Percentiles rank a stretch among this genome's conserved stretches.
phyloP scores from a whole-genome alignment of 1,140 invertebrate species.

The Calycopis cecrops region DNA sequence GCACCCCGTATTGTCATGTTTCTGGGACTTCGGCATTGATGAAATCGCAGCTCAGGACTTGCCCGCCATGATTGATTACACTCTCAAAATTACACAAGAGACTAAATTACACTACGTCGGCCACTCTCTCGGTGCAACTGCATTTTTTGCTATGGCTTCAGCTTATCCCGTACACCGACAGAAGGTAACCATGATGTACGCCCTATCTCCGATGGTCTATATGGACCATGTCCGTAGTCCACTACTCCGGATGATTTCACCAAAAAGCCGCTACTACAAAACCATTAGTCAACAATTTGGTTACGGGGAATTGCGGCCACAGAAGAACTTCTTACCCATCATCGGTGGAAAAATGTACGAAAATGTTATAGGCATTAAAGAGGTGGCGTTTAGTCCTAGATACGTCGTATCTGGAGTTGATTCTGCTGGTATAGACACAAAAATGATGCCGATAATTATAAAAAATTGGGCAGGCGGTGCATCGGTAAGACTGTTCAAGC shows the following conservation, averaged over 20 bases:
- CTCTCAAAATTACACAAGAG: too few species aligned
- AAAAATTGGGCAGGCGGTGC: conserved; percentile 87
- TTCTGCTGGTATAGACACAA: conserved; percentile 66
- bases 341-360: too few species aligned
- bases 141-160: conserved; percentile 74
- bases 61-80: conserved; percentile 86
- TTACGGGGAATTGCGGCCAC: conserved; percentile 76
- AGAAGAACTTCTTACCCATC: conserved; percentile 64
- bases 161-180: conserved; percentile 78
- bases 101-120: too few species aligned
- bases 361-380: conserved; percentile 65
- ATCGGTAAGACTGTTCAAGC: conserved; percentile 84
- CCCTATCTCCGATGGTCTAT: too few species aligned
- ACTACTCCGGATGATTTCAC: conserved; percentile 67
- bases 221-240: too few species aligned
- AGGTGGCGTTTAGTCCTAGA: conserved; percentile 77
- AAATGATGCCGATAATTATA: conserved; percentile 81
- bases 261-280: conserved; percentile 73
- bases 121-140: conserved; percentile 65
- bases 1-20: conserved; percentile 57
- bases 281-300: conserved; percentile 77
- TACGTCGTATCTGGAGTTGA: conserved; percentile 77
- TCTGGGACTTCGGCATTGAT: conserved; percentile 78
- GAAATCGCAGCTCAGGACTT: too few species aligned
- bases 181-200: too few species aligned